Conservation (phyloP, 2,797 vertebrate species). For the Eremophila alpestris region DNA sequence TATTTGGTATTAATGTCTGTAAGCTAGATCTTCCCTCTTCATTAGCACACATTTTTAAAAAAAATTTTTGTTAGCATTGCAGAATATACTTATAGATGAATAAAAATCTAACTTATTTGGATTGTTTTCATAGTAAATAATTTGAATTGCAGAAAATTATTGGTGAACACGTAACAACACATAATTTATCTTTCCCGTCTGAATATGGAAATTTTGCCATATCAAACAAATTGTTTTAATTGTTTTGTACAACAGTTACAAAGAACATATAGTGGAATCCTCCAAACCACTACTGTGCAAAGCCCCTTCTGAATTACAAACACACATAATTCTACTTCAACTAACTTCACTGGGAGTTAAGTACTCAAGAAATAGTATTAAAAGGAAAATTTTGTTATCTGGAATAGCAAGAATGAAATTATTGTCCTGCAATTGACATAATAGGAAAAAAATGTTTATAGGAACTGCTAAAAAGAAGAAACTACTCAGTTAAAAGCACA, state of each 20-base stretch:
- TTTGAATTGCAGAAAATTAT: background rate
- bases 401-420: background rate
- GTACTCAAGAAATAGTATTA: background rate
- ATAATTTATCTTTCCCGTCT: background rate
- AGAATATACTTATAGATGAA: background rate
- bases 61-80: background rate
- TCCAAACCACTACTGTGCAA: background rate
- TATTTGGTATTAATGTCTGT: background rate
- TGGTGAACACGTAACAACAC: background rate
- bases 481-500: background rate
- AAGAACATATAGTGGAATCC: background rate
- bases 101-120: background rate
- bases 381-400: background rate
- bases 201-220: background rate
- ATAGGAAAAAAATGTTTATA: background rate
- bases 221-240: background rate
- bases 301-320: background rate
- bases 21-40: background rate
- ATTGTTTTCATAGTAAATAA: background rate
- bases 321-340: background rate
- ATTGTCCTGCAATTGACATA: background rate
- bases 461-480: slow-evolving; percentile 18
- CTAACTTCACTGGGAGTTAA: background rate
- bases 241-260: background rate
- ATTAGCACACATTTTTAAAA: background rate